Conservation (phyloP, 1,140 invertebrate genomes). For the Zelostemma sp. region DNA sequence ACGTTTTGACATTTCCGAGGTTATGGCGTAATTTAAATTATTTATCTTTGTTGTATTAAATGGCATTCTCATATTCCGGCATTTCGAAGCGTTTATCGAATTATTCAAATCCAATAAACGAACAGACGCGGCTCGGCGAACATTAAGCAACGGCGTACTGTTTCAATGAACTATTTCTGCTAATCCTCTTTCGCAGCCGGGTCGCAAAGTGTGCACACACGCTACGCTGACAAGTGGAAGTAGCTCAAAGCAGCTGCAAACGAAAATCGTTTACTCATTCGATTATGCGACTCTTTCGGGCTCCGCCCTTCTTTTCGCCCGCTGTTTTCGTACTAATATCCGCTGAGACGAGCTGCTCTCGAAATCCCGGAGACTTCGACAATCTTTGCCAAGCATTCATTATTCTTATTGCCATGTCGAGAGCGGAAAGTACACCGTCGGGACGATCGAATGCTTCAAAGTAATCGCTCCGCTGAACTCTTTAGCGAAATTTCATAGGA, state of each 20-base stretch:
- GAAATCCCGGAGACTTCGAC: conserved; percentile 47
- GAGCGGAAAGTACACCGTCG: conserved; percentile 26
- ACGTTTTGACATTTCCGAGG: no score
- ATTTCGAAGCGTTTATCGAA: no score
- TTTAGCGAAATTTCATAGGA: conserved; percentile 39
- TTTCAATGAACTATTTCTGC: not conserved
- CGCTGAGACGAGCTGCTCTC: conserved; percentile 42
- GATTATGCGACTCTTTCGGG: conserved; percentile 35
- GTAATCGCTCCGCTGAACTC: conserved; percentile 40
- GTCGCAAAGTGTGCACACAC: not conserved
- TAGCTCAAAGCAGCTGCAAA: conserved; percentile 11
- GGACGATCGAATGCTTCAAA: conserved; percentile 38
- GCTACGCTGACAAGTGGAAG: not conserved
- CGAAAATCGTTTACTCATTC: conserved; percentile 46
- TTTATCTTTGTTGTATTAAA: no score
- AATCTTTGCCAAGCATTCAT: conserved; percentile 58
- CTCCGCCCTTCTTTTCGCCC: conserved; percentile 18
- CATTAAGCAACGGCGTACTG: not conserved
- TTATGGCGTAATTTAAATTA: no score
- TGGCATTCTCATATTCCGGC: no score
- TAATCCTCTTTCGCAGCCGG: not conserved
- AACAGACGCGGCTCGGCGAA: no score
- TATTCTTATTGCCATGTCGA: conserved; percentile 57
- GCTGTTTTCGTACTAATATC: conserved; percentile 53
- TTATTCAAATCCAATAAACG: no score